phyloP scores from a whole-genome alignment of 1,140 invertebrate species.

The Oncopeltus fasciatus region DNA sequence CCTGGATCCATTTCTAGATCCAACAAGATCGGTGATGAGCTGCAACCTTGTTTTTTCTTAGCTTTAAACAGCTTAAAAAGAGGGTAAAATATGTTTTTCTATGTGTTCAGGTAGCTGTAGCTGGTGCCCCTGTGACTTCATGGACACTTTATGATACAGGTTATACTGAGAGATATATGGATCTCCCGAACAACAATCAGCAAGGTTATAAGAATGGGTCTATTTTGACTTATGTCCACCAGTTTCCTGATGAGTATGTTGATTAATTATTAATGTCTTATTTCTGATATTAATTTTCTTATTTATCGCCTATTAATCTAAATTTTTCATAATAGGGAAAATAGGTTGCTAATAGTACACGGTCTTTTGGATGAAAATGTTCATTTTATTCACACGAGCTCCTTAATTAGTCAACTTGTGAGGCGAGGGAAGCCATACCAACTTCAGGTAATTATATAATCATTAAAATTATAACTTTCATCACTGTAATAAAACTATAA shows the following conservation, averaged over 20 bases:
- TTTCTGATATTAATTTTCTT: neutral
- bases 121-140: conserved; percentile 91
- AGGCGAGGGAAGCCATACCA: conserved; percentile 83
- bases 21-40: too few relatives aligned
- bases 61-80: too few relatives aligned
- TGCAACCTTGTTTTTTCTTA: too few relatives aligned
- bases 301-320: neutral
- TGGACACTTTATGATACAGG: conserved; percentile 92
- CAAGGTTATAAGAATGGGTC: conserved; percentile 64
- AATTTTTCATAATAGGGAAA: conserved; percentile 49
- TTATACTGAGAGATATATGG: conserved; percentile 97
- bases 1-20: too few relatives aligned
- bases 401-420: conserved; percentile 76
- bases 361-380: conserved; percentile 98
- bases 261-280: neutral
- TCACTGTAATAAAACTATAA: neutral
- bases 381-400: conserved; percentile 92
- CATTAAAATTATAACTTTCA: neutral
- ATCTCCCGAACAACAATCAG: conserved; percentile 65
- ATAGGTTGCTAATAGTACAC: conserved; percentile 89
- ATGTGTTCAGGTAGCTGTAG: conserved; percentile 64
- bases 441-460: conserved; percentile 45
- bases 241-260: conserved; percentile 79
- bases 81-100: too few relatives aligned
- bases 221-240: conserved; percentile 60